Evolutionary conservation across 2,888 invertebrate species (phyloP).

Genomic region (Cryptocephalus primarius): DNA sequence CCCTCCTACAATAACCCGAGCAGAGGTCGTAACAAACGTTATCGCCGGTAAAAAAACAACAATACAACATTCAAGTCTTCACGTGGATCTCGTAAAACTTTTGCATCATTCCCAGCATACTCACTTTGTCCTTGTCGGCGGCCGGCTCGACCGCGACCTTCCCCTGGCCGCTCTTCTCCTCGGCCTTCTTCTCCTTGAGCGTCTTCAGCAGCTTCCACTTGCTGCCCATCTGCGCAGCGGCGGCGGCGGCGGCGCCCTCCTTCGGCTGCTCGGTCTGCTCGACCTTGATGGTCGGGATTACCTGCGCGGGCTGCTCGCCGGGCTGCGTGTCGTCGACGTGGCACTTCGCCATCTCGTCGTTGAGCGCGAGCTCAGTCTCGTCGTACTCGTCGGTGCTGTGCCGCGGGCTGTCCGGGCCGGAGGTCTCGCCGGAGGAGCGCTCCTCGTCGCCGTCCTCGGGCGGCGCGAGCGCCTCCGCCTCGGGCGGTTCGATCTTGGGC

Average conservation of each 20-base stretch:
- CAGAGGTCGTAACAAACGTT: too few species aligned
- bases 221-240: slow-evolving; percentile 59
- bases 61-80: slow-evolving; percentile 39
- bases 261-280: slow-evolving; percentile 33
- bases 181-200: slow-evolving; percentile 79
- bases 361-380: slow-evolving; percentile 47
- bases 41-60: too few species aligned
- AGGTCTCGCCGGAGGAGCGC: slow-evolving; percentile 75
- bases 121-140: slow-evolving; percentile 57
- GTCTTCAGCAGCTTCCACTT: slow-evolving; percentile 89
- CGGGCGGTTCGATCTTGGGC: background rate
- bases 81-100: slow-evolving; percentile 57
- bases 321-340: slow-evolving; percentile 24
- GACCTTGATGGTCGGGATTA: slow-evolving; percentile 42
- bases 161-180: slow-evolving; percentile 66
- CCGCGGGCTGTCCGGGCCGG: slow-evolving; percentile 78
- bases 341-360: slow-evolving; percentile 35
- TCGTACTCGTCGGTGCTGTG: slow-evolving; percentile 63
- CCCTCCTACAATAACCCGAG: too few species aligned
- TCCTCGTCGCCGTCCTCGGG: slow-evolving; percentile 40
- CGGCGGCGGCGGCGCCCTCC: slow-evolving; percentile 30
- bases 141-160: slow-evolving; percentile 49
- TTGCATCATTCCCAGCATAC: slow-evolving; percentile 58
- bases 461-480: background rate
- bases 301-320: slow-evolving; percentile 17